Evolutionary conservation across 1,140 invertebrate species (phyloP).

Genomic region (Drosophila pruinosa): DNA sequence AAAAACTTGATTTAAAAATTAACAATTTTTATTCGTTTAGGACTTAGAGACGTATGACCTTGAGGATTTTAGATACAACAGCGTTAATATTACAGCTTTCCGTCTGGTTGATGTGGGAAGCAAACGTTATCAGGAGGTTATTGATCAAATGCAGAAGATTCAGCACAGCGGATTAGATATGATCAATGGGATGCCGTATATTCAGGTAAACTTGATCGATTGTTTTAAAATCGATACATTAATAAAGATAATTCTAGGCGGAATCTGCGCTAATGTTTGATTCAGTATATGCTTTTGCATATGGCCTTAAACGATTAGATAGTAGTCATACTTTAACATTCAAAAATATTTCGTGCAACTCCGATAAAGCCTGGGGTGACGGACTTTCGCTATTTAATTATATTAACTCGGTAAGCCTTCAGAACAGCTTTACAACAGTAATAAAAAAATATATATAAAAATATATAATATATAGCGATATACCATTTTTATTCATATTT

Average conservation of each 20-base stretch:
- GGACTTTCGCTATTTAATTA: slow-evolving; percentile 95
- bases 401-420: slow-evolving; percentile 93
- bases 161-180: slow-evolving; percentile 84
- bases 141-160: slow-evolving; percentile 94
- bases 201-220: slow-evolving; percentile 49
- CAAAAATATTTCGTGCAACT: slow-evolving; percentile 92
- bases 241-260: slow-evolving; percentile 85
- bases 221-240: background rate
- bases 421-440: too few species aligned
- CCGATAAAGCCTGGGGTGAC: slow-evolving; percentile 92
- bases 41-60: slow-evolving; percentile 96
- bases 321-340: slow-evolving; percentile 87
- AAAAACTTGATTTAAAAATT: too few species aligned
- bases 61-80: slow-evolving; percentile 97
- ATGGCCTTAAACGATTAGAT: slow-evolving; percentile 90
- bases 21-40: slow-evolving; percentile 13
- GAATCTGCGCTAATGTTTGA: slow-evolving; percentile 96
- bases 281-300: slow-evolving; percentile 93
- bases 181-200: slow-evolving; percentile 64
- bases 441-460: background rate
- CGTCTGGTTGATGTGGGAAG: slow-evolving; percentile 92
- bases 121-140: slow-evolving; percentile 88
- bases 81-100: slow-evolving; percentile 96
- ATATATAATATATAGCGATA: background rate
- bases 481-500: background rate